These are phyloP conservation scores for Tridacna gigas DNA, from an alignment of 2,888 invertebrate genomes.

Conservation along the genomic window DNA sequence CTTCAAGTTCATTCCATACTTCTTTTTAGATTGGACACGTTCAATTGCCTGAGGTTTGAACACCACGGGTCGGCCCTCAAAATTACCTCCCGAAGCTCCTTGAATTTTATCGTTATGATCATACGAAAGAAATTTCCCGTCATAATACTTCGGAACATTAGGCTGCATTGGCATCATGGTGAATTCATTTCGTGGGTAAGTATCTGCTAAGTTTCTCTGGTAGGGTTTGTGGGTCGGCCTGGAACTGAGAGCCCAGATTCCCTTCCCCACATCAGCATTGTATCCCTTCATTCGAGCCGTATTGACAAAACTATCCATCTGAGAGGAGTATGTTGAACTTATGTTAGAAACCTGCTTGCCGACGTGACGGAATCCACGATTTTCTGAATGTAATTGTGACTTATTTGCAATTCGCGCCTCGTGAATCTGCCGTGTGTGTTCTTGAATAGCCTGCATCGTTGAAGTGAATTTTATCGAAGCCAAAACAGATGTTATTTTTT, in stretches of 20 bases:
- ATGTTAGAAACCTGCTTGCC: conserved; percentile 13
- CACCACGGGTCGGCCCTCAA: conserved; percentile 71
- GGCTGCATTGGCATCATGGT: conserved; percentile 76
- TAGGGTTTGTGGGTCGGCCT: conserved; percentile 65
- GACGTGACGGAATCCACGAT: background rate
- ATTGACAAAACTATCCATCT: conserved; percentile 40
- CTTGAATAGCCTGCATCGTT: conserved; percentile 8
- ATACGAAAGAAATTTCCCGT: conserved; percentile 68
- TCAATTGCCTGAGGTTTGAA: conserved; percentile 79
- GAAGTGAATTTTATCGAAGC: no score
- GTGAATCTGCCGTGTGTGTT: conserved; percentile 15
- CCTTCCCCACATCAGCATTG: conserved; percentile 35
- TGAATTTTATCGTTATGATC: conserved; percentile 49
- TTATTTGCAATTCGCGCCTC: conserved; percentile 1
- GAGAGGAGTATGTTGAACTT: conserved; percentile 17
- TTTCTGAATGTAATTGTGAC: background rate
- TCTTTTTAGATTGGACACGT: conserved; percentile 78
- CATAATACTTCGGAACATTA: conserved; percentile 70
- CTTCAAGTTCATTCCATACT: conserved; percentile 71
- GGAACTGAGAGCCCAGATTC: conserved; percentile 54
- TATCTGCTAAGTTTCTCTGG: conserved; percentile 74
- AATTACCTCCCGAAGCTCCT: conserved; percentile 14
- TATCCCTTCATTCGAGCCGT: conserved; percentile 52
- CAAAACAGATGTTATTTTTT: no score
- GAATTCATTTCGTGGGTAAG: conserved; percentile 81